Evolutionary conservation across 1,140 invertebrate genomes (phyloP), one percentile per base, ranked within the genome.

Genomic region (Musca domestica): DNA sequence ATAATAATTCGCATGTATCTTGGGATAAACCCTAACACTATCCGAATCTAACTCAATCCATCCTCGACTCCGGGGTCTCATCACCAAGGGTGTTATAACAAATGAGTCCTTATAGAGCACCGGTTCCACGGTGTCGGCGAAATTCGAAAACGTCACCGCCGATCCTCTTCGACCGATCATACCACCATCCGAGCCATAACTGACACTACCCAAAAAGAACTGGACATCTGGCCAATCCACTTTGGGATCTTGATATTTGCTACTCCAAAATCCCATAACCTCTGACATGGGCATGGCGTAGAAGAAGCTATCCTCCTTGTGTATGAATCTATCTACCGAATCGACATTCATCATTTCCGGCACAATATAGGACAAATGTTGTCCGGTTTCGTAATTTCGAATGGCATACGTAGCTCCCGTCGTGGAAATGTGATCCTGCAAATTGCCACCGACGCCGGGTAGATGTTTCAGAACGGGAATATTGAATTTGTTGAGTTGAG

Each of bases 1-100:
- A 54, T 91, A 90, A 77, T 95, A 95, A 74, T 92, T 92, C 1
- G 94, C 91, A 77, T 91, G 89, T 41, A 97, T 93, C 6, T 87
- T 76, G 0, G 95, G 95, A 72, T 90, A 86, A 0, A 88, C 84
- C 19, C 83, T 80, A 0, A 93, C 90, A 76, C 95, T 85, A 0
- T 81, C 78, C n/a, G 87, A 88, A 48, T 76, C 81, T 1, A 95
- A 74, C 67, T 87, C 83, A 1, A 95, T 80, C 51, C 84, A 85
- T 7, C 94, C 93, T 54, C 85, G 83, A 61, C 91, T 92, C 67
- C 86, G 86, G 0, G 93, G 92, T 65, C 90, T 83, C 64, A 93
- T 74, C 19, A 93, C 69, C 68, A 92, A 77, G 0, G 90, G 89
- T 0, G 90, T 83, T 25, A 90, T 84, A 14, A 86, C 86, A 75